phyloP scores from a whole-genome alignment of 30 jellyfish, hydroid and myxozoan species.

The Euphysa ruthae region DNA sequence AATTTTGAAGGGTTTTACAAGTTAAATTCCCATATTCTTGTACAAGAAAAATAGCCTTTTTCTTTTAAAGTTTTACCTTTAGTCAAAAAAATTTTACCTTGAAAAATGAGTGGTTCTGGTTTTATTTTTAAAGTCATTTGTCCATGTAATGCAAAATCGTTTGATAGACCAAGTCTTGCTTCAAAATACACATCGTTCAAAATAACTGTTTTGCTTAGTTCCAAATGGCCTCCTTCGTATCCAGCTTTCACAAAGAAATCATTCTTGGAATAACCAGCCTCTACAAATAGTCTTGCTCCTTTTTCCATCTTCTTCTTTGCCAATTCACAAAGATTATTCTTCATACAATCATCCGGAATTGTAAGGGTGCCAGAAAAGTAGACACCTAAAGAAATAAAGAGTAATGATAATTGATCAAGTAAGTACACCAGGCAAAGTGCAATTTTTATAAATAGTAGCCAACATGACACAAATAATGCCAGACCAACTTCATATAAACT shows the following conservation, averaged over 20 bases:
- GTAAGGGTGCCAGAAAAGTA: slow-evolving; percentile 39
- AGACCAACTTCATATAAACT: no score
- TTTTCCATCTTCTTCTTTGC: slow-evolving; percentile 38
- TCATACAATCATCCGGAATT: slow-evolving; percentile 71
- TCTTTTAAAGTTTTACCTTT: not conserved
- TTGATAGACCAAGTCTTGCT: slow-evolving; percentile 45
- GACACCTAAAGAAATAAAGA: slow-evolving; percentile 36
- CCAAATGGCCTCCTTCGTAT: slow-evolving; percentile 51
- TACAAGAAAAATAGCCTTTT: no score
- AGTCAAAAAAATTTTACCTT: slow-evolving; percentile 28
- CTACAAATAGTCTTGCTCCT: slow-evolving; percentile 1
- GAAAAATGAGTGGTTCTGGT: slow-evolving; percentile 36
- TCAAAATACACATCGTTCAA: slow-evolving; percentile 28
- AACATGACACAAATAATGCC: no score
- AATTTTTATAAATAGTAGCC: no score
- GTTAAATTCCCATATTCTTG: no score
- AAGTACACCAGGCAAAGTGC: not conserved
- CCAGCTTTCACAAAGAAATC: slow-evolving; percentile 56
- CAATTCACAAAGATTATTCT: slow-evolving; percentile 55
- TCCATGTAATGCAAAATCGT: slow-evolving; percentile 39
- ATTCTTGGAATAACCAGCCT: slow-evolving; percentile 35
- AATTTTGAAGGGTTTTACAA: no score
- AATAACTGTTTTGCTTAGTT: slow-evolving; percentile 31
- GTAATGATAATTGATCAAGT: not conserved
- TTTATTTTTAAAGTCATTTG: slow-evolving; percentile 17